Percentiles rank a stretch among this genome's conserved stretches.
Evolutionary conservation across 2,888 invertebrate species (phyloP).

Genomic region (Eupithecia inturbata): DNA sequence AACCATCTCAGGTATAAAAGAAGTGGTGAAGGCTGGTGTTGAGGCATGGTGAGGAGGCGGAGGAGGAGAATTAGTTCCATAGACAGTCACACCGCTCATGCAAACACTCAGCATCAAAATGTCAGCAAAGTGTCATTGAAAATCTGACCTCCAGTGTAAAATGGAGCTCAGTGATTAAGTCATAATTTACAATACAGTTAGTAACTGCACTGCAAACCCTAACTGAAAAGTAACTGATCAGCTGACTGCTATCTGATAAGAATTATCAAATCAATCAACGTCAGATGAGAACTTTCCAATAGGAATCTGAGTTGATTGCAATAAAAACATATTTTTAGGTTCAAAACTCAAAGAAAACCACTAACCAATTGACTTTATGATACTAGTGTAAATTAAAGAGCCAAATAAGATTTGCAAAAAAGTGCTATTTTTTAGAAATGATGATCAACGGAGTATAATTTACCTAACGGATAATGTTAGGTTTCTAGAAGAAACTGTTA

Average conservation of each 20-base stretch:
- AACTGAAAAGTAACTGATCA: conserved; percentile 44
- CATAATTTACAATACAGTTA: background rate
- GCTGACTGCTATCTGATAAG: conserved; percentile 59
- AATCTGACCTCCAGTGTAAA: too few relatives aligned
- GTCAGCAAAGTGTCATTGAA: too few relatives aligned
- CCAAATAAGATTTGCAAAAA: background rate
- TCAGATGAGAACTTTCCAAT: conserved; percentile 52
- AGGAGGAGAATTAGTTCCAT: too few relatives aligned
- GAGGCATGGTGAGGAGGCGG: too few relatives aligned
- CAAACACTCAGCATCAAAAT: too few relatives aligned
- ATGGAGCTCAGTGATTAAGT: too few relatives aligned
- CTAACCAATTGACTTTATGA: background rate
- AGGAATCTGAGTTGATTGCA: conserved; percentile 18
- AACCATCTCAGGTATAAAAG: too few relatives aligned
- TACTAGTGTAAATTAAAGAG: background rate
- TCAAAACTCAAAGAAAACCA: background rate
- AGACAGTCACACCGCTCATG: too few relatives aligned
- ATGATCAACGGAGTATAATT: background rate
- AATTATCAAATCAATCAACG: conserved; percentile 61
- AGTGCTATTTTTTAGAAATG: background rate
- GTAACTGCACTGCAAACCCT: background rate
- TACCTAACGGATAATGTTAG: background rate
- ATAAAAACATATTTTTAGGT: background rate
- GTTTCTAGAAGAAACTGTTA: background rate
- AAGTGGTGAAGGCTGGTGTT: too few relatives aligned